Evolutionary conservation across 2,888 invertebrate species (phyloP), one percentile per base, ranked within the genome.

Genomic region (Andrena fulva): DNA sequence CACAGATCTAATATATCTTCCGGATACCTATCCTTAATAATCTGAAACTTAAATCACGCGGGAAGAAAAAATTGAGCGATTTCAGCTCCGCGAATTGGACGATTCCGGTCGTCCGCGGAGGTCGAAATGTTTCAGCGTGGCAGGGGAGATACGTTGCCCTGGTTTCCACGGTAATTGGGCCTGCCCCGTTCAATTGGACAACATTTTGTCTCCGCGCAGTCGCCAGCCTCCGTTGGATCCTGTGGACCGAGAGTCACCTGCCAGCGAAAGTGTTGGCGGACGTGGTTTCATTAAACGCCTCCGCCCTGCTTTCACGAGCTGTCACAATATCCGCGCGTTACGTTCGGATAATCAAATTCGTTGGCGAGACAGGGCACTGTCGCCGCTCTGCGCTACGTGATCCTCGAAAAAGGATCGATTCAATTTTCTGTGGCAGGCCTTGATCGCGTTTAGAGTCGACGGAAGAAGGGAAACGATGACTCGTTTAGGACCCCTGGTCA

Each of bases 91-190:
- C 3, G 54, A 20, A 5, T 31, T 1, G 6, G 16, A 62, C 71
- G n/a, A 60, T 33, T 72, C 42, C 63, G 29, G 20, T 4, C 5
- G 7, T 20, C 4, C 59, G 16, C n/a, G 7, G 29, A 10, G 24
- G 31, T 52, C 12, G 4, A 69, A 77, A 67, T 77, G 76, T 75
- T 73, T 42, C 52, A 29, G 69, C 78, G 4, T 12, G 2, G 16
- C 24, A 24, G 8, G 35, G 6, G 33, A 52, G 48, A 75, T 54
- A 50, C 75, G 69, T 80, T 87, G 89, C 77, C 87, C 90, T 78
- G 86, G 80, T 90, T 90, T 89, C 85, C 85, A 82, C 77, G 81
- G 76, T 82, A 87, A 89, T 89, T 90, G 89, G 60, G 88, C 86
- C 80, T 72, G 82, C 24, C 8, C 12, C 24, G 52, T 33, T 10